Percentiles rank a stretch among this genome's conserved stretches.
Evolutionary conservation across 37 sponge, comb jelly and placozoan species (phyloP).

Genomic region (Spongilla lacustris): DNA sequence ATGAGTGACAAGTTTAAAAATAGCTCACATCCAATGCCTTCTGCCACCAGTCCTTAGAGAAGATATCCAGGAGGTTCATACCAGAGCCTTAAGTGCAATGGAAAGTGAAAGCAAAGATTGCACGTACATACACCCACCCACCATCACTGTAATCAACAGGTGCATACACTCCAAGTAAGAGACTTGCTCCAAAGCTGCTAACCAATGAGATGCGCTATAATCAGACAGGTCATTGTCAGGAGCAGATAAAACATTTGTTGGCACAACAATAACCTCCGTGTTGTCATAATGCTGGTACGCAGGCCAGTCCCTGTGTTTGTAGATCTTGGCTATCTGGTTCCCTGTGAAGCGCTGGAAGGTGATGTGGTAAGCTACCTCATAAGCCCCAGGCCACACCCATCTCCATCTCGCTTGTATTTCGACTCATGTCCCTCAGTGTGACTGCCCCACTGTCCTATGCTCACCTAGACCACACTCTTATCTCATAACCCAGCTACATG

Average conservation of each 20-base stretch:
- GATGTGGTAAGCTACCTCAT: neutral
- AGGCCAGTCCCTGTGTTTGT: constrained; percentile 28
- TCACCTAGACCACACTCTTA: too few species aligned
- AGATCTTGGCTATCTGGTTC: constrained; percentile 87
- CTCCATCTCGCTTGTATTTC: too few species aligned
- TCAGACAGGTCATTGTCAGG: neutral
- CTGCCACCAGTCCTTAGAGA: constrained; percentile 75
- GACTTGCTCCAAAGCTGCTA: constrained; percentile 88
- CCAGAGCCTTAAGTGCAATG: constrained; percentile 77
- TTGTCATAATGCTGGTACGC: constrained; percentile 14
- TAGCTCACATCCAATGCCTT: constrained; percentile 65
- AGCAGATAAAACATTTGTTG: neutral
- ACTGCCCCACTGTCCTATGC: neutral
- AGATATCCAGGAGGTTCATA: constrained; percentile 94
- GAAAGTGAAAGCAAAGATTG: neutral
- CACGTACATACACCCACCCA: constrained; percentile 26
- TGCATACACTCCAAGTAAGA: constrained; percentile 82
- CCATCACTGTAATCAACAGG: constrained; percentile 94
- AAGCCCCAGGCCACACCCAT: neutral
- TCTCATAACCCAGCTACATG: too few species aligned
- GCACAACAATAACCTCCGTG: constrained; percentile 48
- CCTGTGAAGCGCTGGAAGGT: constrained; percentile 85
- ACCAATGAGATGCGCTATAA: constrained; percentile 82
- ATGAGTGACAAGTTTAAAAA: neutral
- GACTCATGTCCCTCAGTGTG: too few species aligned